Conservation (phyloP, 2,797 vertebrate species). For the Intellagama lesueurii region DNA sequence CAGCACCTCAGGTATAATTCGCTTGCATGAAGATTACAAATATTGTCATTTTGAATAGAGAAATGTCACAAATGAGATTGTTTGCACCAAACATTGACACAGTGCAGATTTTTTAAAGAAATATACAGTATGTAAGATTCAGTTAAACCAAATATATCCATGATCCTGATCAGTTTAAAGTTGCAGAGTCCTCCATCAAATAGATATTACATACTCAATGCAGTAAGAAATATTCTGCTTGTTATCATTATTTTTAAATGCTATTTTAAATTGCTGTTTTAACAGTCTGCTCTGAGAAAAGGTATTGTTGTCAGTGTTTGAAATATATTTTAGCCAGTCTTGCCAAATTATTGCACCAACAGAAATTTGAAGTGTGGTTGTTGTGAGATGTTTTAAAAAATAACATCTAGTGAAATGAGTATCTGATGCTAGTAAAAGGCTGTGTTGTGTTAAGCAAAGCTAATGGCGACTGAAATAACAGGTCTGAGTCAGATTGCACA, state of each 20-base stretch:
- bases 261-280: neutral
- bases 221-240: neutral
- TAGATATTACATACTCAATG: neutral
- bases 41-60: conserved; percentile 1
- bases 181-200: neutral
- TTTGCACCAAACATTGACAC: neutral
- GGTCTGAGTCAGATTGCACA: neutral
- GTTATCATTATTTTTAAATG: neutral
- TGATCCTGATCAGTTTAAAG: neutral
- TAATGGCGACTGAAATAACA: neutral
- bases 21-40: conserved; percentile 5
- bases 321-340: neutral
- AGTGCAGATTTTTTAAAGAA: neutral
- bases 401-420: neutral
- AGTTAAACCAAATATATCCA: neutral
- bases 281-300: neutral
- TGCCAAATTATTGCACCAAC: neutral
- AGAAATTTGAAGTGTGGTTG: neutral
- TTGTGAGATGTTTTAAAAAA: neutral
- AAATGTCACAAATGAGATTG: neutral
- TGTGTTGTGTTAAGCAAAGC: neutral
- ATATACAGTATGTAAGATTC: neutral
- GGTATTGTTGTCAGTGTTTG: neutral
- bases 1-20: conserved; percentile 86
- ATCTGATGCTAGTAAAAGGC: neutral